phyloP scores from a whole-genome alignment of 2,797 vertebrate genomes.

The Gadopsis marmoratus region DNA sequence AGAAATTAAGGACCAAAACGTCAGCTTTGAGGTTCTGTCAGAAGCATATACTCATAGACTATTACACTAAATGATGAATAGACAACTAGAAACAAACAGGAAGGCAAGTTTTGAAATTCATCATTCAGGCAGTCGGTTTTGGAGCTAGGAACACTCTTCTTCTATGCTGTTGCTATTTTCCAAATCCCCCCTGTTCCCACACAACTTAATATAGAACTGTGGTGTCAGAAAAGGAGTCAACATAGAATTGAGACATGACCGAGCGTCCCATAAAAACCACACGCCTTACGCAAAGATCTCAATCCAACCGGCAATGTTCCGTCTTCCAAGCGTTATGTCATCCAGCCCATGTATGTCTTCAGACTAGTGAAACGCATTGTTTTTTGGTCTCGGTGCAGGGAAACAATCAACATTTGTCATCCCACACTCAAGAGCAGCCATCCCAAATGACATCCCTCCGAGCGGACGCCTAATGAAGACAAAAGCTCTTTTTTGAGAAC shows the following conservation, averaged over 20 bases:
- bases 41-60: too few relatives aligned
- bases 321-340: slow-evolving; percentile 35
- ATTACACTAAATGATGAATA: background rate
- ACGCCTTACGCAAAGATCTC: slow-evolving; percentile 8
- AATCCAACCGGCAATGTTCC: slow-evolving; percentile 6
- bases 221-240: background rate
- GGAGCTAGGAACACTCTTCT: background rate
- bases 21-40: background rate
- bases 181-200: background rate
- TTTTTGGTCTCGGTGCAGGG: slow-evolving; percentile 36
- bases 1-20: background rate
- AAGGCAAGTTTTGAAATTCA: background rate
- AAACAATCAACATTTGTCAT: slow-evolving; percentile 66
- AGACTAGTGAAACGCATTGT: slow-evolving; percentile 26
- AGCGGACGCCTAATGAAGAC: slow-evolving; percentile 72
- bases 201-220: background rate
- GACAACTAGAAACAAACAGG: background rate
- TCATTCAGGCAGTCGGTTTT: background rate
- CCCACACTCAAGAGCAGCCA: slow-evolving; percentile 51
- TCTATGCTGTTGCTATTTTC: background rate
- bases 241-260: background rate
- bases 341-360: slow-evolving; percentile 17
- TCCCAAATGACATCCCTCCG: slow-evolving; percentile 57
- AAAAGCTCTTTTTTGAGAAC: slow-evolving; percentile 60
- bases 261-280: slow-evolving; percentile 8